These are phyloP conservation scores for Anseranas semipalmata DNA, from an alignment of 2,113 vertebrate genomes.

Conservation along the genomic window DNA sequence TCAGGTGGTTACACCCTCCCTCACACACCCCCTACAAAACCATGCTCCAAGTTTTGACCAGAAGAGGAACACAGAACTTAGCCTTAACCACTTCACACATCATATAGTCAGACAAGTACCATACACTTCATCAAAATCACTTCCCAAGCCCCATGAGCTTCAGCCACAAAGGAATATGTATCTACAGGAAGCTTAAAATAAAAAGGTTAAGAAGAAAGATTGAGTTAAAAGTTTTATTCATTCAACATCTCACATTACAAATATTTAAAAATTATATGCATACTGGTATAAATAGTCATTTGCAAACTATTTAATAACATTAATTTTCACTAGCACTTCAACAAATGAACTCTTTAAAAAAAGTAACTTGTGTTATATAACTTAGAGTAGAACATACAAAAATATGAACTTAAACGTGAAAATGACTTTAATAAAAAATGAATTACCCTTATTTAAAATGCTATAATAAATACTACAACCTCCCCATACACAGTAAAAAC, in stretches of 20 bases:
- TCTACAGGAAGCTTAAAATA: slow-evolving; percentile 4
- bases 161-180: background rate
- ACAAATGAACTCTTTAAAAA: slow-evolving; percentile 99
- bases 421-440: slow-evolving; percentile 99
- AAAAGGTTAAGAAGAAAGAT: slow-evolving; percentile 43
- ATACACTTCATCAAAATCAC: background rate
- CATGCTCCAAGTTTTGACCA: background rate
- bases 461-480: slow-evolving; percentile 99
- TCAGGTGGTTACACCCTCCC: background rate
- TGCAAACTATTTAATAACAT: slow-evolving; percentile 99
- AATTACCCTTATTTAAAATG: slow-evolving; percentile 99
- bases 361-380: slow-evolving; percentile 98
- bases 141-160: background rate
- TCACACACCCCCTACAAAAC: background rate
- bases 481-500: slow-evolving; percentile 99
- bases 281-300: slow-evolving; percentile 99
- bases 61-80: background rate
- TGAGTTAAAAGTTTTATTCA: slow-evolving; percentile 99
- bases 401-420: slow-evolving; percentile 99
- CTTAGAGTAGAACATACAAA: slow-evolving; percentile 99
- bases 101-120: background rate
- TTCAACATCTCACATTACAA: slow-evolving; percentile 99
- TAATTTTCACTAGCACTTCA: slow-evolving; percentile 99
- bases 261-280: slow-evolving; percentile 99
- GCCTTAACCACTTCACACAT: background rate